Evolutionary conservation across 2,113 vertebrate genomes (phyloP).

Genomic region (Agapornis roseicollis): DNA sequence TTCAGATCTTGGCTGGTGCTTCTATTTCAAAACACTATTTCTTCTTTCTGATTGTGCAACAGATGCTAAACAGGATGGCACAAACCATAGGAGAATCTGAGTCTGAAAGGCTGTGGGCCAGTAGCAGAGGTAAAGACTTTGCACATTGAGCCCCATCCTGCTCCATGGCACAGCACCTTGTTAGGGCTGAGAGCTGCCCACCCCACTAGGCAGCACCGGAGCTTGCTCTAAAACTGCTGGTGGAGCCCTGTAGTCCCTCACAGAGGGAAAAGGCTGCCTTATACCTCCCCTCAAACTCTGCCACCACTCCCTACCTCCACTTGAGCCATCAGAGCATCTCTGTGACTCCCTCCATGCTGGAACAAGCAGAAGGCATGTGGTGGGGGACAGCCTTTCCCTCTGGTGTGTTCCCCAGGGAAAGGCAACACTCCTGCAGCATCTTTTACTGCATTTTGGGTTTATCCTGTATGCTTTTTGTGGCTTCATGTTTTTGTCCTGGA

Average conservation of each 20-base stretch:
- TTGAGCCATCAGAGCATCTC: neutral
- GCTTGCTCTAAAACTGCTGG: neutral
- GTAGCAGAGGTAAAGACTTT: neutral
- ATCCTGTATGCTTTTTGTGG: neutral
- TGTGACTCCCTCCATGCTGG: fast-evolving
- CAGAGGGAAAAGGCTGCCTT: neutral
- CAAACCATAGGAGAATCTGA: constrained; percentile 5
- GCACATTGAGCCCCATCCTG: neutral
- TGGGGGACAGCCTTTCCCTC: neutral
- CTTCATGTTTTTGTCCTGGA: neutral
- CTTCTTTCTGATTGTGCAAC: constrained; percentile 26
- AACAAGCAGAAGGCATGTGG: neutral
- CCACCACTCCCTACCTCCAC: neutral
- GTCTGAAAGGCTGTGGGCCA: neutral
- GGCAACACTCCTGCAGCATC: neutral
- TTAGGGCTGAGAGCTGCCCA: neutral
- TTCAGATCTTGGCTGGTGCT: neutral
- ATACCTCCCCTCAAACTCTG: neutral
- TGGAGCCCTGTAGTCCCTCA: neutral
- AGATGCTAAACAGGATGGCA: constrained; percentile 30
- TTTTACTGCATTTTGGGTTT: neutral
- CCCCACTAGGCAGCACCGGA: fast-evolving
- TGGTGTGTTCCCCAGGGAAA: neutral
- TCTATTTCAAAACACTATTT: neutral
- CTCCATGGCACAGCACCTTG: fast-evolving